These are phyloP conservation scores for Microchrysa polita DNA, from an alignment of 2,888 invertebrate genomes.

Conservation along the genomic window DNA sequence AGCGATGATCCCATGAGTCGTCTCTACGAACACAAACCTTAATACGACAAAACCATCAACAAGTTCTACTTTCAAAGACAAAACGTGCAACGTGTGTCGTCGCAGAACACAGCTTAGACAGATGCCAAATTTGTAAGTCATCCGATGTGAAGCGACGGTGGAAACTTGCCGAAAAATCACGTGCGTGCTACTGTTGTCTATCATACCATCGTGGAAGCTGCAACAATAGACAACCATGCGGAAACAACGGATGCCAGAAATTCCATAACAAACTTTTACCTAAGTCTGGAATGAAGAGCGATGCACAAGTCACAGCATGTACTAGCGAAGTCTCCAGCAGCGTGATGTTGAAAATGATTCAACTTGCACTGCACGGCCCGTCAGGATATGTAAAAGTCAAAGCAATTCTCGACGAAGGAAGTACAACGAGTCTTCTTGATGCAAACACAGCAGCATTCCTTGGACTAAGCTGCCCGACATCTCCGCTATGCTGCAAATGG, in stretches of 20 bases:
- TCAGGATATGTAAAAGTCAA: background rate
- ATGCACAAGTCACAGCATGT: background rate
- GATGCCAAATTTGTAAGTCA: background rate
- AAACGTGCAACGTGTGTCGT: background rate
- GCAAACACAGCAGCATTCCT: background rate
- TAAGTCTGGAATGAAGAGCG: background rate
- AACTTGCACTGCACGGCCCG: background rate
- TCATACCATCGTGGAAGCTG: conserved; percentile 5
- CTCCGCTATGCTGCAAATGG: background rate
- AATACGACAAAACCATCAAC: too few relatives aligned
- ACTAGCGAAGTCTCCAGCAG: background rate
- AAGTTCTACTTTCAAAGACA: background rate
- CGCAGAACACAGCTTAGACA: background rate
- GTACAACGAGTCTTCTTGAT: background rate
- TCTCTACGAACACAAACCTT: too few relatives aligned
- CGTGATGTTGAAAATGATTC: background rate
- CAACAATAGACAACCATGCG: conserved; percentile 5
- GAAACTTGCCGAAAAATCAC: background rate
- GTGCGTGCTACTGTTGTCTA: background rate
- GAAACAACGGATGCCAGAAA: background rate
- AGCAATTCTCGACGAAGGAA: conserved; percentile 9
- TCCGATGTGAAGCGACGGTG: background rate
- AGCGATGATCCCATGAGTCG: too few relatives aligned
- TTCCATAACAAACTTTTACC: background rate
- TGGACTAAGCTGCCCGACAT: background rate